Percentiles rank a stretch among this genome's conserved stretches.
These are phyloP conservation scores for Danio choprae DNA, from an alignment of 2,797 vertebrate species.

Conservation along the genomic window DNA sequence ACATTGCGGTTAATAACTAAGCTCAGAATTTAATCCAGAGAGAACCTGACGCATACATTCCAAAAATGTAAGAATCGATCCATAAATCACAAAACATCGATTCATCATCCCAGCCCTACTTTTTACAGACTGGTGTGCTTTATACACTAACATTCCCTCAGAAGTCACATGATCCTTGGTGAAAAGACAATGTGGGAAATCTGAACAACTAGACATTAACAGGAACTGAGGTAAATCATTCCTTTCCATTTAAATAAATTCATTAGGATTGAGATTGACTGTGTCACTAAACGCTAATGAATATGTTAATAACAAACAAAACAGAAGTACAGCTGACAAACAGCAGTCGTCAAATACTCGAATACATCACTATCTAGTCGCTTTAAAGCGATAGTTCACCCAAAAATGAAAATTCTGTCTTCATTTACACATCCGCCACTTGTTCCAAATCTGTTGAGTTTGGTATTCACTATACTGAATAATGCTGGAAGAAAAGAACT, in stretches of 20 bases:
- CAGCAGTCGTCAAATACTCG: background rate
- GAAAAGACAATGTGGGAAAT: background rate
- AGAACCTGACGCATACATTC: no score
- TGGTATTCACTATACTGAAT: no score
- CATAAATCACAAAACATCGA: no score
- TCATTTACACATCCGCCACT: no score
- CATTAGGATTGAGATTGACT: background rate
- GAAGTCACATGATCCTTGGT: conserved; percentile 9
- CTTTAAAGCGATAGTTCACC: no score
- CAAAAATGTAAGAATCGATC: no score
- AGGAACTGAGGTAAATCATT: conserved; percentile 5
- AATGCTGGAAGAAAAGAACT: no score
- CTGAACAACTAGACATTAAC: background rate
- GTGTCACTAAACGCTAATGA: background rate
- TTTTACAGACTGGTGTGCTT: background rate
- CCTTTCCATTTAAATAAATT: conserved; percentile 17
- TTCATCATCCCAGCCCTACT: no score
- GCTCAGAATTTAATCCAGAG: no score
- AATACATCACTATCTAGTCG: background rate
- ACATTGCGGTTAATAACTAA: no score
- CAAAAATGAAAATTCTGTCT: no score
- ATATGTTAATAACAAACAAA: background rate
- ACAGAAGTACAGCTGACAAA: background rate
- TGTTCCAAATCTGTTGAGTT: no score
- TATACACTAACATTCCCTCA: conserved; percentile 7